phyloP scores from a whole-genome alignment of 2,888 invertebrate genomes.

The Schizaphis graminum region DNA sequence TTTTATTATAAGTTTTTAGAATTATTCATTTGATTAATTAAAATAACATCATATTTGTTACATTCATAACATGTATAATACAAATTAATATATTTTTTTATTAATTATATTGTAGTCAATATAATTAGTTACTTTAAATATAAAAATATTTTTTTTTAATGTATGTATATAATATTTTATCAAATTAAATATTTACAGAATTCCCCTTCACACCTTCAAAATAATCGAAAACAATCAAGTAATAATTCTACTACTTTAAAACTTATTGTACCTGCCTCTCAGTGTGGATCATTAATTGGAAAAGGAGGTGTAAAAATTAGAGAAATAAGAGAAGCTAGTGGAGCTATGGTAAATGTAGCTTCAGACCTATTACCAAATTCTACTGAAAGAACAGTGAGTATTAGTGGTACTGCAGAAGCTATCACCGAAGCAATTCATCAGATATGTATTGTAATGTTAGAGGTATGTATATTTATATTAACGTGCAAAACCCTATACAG shows the following conservation, averaged over 20 bases:
- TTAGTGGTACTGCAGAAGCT: slow-evolving; percentile 97
- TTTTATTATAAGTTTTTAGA: background rate
- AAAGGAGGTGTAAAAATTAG: slow-evolving; percentile 99
- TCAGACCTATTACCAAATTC: slow-evolving; percentile 99
- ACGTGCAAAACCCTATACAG: too few relatives aligned
- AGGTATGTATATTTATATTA: slow-evolving; percentile 77
- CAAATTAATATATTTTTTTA: background rate
- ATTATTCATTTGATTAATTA: background rate
- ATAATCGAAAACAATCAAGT: slow-evolving; percentile 32
- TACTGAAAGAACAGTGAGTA: slow-evolving; percentile 97
- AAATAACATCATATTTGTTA: background rate
- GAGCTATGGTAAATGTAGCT: slow-evolving; percentile 93
- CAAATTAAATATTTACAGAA: slow-evolving; percentile 27
- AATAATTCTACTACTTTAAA: slow-evolving; percentile 93
- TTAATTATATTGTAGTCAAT: background rate
- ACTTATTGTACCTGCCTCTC: slow-evolving; percentile 98
- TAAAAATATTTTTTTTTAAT: background rate
- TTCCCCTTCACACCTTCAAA: slow-evolving; percentile 33
- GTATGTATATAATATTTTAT: background rate
- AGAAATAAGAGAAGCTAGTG: slow-evolving; percentile 97
- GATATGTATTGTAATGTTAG: slow-evolving; percentile 95
- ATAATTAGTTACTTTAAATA: background rate
- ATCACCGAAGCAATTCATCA: slow-evolving; percentile 99
- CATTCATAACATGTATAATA: background rate
- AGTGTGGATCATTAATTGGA: slow-evolving; percentile 99